Evolutionary conservation across 2,888 invertebrate species (phyloP).

Genomic region (Mimas tiliae): DNA sequence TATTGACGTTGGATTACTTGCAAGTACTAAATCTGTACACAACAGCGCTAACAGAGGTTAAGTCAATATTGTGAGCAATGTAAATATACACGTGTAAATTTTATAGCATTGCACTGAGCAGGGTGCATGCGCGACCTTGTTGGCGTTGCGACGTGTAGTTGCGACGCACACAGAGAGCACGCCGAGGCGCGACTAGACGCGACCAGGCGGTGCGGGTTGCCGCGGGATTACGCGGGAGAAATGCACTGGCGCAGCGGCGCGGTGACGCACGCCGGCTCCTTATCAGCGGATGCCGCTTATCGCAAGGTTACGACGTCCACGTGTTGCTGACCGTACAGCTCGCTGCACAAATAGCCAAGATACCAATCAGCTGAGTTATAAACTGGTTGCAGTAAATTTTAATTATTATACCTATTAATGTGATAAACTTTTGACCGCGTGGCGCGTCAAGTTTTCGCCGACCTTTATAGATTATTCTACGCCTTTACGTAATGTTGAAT

Average conservation of each 20-base stretch:
- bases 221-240: conserved; percentile 50
- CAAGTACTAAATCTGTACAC: neutral
- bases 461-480: neutral
- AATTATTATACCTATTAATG: neutral
- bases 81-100: conserved; percentile 66
- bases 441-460: neutral
- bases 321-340: conserved; percentile 40
- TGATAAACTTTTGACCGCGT: neutral
- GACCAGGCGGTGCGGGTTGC: conserved; percentile 31
- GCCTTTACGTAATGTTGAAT: neutral
- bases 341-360: conserved; percentile 4
- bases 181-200: conserved; percentile 29
- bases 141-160: conserved; percentile 32
- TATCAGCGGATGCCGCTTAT: conserved; percentile 76
- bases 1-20: neutral
- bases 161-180: conserved; percentile 39
- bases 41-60: conserved; percentile 13
- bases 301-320: conserved; percentile 68
- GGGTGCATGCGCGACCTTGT: conserved; percentile 65
- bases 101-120: conserved; percentile 49
- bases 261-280: conserved; percentile 55
- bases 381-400: neutral
- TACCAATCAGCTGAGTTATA: conserved; percentile 1
- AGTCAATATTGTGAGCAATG: conserved; percentile 12
- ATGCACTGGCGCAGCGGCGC: conserved; percentile 56